Evolutionary conservation across 1,140 invertebrate species (phyloP).

Genomic region (Neodiprion pinetum): DNA sequence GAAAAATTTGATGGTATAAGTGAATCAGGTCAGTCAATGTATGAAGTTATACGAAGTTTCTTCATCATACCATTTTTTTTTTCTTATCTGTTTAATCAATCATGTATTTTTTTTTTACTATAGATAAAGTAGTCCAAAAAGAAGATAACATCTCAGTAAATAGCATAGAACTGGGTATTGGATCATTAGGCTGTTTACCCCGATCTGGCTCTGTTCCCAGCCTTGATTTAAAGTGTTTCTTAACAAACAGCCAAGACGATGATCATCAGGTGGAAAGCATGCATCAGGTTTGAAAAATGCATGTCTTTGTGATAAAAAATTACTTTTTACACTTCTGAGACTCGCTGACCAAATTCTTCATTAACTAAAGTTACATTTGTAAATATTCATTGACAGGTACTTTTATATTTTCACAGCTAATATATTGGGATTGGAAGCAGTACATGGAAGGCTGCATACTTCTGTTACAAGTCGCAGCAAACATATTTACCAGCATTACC

Average conservation of each 20-base stretch:
- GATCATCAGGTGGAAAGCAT: slow-evolving; percentile 51
- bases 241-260: slow-evolving; percentile 53
- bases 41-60: background rate
- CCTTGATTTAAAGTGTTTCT: slow-evolving; percentile 60
- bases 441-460: slow-evolving; percentile 66
- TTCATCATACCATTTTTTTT: slow-evolving; percentile 11
- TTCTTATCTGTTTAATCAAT: slow-evolving; percentile 10
- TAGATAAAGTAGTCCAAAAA: slow-evolving; percentile 51
- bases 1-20: slow-evolving; percentile 42
- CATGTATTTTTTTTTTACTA: slow-evolving; percentile 23
- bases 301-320: background rate
- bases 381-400: slow-evolving; percentile 15
- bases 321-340: background rate
- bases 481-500: slow-evolving; percentile 65
- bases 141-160: slow-evolving; percentile 57
- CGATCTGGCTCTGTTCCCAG: slow-evolving; percentile 62
- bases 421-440: slow-evolving; percentile 66
- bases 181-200: slow-evolving; percentile 47
- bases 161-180: slow-evolving; percentile 54
- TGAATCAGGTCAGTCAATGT: slow-evolving; percentile 42
- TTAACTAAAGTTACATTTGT: slow-evolving; percentile 17
- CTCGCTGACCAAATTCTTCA: background rate
- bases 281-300: slow-evolving; percentile 59
- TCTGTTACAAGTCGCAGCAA: slow-evolving; percentile 63
- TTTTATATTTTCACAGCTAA: slow-evolving; percentile 40